Evolutionary conservation across 2,797 vertebrate genomes (phyloP), one percentile per base, ranked within the genome.

Genomic region (Nannoperca australis): DNA sequence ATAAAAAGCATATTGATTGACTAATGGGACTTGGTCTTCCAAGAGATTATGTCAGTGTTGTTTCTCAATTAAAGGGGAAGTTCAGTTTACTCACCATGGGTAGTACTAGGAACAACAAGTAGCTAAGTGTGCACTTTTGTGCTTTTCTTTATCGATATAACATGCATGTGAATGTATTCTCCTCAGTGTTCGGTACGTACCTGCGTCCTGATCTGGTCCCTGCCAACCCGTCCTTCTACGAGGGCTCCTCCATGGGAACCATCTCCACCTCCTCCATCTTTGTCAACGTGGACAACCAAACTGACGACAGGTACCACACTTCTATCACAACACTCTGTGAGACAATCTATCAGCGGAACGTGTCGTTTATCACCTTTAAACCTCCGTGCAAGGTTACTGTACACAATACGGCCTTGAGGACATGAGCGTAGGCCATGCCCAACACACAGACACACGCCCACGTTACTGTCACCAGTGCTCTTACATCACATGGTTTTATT

Each of bases 161-260:
- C 10, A 22, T 2, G 2, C 1, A 22, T 74, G 36, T 64, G 7
- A 59, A 24, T 70, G 38, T 85, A 73, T 61, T 54, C 51, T 80
- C 47, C 60, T 18, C 84, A 91, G 87, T 92, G 73, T 95, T 90
- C 9, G 91, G 85, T 18, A 93, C 91, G 2, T 94, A 90, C 78
- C 88, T 88, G 70, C 92, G 84, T 47, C 88, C 93, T 0, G 93
- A 94, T 73, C 88, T 95, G 81, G 93, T 95, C 62, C 92, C 93
- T 1, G 77, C 87, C 76, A 90, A 89, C 78, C 79, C 87, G 8
- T 88, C 88, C 53, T 92, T 89, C 65, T 94, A 89, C 8, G 93
- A 94, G 68, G 92, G 94, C 56, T 94, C 92, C 70, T 95, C 95
- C 73, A 88, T 95, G 90, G 94, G 92, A 76, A 95, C 94, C 76